phyloP scores from a whole-genome alignment of 2,888 invertebrate species.

The Mythimna vitellina region DNA sequence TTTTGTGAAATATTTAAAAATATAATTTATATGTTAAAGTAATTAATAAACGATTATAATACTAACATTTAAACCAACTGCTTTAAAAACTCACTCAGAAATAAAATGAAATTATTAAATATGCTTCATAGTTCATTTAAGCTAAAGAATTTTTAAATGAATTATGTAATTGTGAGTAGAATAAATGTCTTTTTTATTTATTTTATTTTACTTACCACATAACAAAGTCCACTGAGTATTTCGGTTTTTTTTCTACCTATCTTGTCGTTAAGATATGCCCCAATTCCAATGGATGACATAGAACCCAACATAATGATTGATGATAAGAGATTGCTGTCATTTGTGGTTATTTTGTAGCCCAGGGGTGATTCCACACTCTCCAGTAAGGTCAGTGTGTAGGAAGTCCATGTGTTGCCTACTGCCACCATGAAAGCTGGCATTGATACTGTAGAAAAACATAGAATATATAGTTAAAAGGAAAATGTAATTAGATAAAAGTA shows the following conservation, averaged over 20 bases:
- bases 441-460: conserved; percentile 57
- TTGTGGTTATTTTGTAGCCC: conserved; percentile 59
- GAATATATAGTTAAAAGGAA: neutral
- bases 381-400: conserved; percentile 65
- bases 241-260: conserved; percentile 70
- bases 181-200: no score
- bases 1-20: no score
- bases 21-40: no score
- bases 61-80: no score
- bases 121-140: no score
- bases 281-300: conserved; percentile 53
- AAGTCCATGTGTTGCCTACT: conserved; percentile 68
- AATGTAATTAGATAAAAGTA: no score
- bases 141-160: no score
- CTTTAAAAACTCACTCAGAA: no score
- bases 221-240: conserved; percentile 61
- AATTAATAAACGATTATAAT: no score
- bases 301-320: conserved; percentile 70
- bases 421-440: conserved; percentile 54
- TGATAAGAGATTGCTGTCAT: conserved; percentile 66
- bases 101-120: no score
- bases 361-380: conserved; percentile 66
- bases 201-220: conserved; percentile 60
- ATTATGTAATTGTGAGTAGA: no score
- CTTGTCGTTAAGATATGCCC: conserved; percentile 63